Base-by-base conservation (phyloP, 2,888 invertebrate genomes). In the Macroteleia sp. region DNA sequence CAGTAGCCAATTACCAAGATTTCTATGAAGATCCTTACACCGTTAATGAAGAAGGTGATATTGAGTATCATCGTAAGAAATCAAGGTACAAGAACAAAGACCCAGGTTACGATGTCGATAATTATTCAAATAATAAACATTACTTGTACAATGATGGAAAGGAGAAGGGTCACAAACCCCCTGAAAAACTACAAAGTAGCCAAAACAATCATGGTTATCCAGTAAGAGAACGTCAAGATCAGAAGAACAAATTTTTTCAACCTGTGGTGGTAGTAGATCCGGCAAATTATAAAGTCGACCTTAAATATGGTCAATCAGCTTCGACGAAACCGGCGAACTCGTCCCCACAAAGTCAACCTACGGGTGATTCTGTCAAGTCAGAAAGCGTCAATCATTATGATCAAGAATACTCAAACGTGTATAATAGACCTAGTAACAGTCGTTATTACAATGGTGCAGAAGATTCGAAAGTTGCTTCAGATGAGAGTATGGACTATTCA, bases 1-100 rank as follows among this genome's bases (percentile, higher is more conserved):
- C 86, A 1, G 82, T 91, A 0, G 90, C 90, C 4, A 88, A 88
- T 80, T 91, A 91, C 28, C 84, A 86, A 8, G 84, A 88, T 5
- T 88, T 88, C 52, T 89, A 89, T 57, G 86, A 88, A 6, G 86
- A 87, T 16, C 34, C 85, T 1, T 79, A 81, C 19, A 70, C 25
- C n/a, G n/a, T n/a, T n/a, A n/a, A n/a, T 3, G 73, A 79, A 10
- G 54, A 75, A 6, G 8, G 36, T 17, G 46, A 69, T 5, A 19
- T 57, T 10, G 57, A 71, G 0, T 69, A 74, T 10, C 62, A 36
- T 46, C 52, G 32, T 8, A 57, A 61, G 22, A 76, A 57, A 36
- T 1, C 30, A 12, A 56, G 17, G 4, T 66, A 56, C 25, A 50
- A 25, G 22, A 78, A 41, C 32, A 50, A 34, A 16, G 64, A 64